phyloP scores from a whole-genome alignment of 2,113 vertebrate species.

The Cacatua alba region DNA sequence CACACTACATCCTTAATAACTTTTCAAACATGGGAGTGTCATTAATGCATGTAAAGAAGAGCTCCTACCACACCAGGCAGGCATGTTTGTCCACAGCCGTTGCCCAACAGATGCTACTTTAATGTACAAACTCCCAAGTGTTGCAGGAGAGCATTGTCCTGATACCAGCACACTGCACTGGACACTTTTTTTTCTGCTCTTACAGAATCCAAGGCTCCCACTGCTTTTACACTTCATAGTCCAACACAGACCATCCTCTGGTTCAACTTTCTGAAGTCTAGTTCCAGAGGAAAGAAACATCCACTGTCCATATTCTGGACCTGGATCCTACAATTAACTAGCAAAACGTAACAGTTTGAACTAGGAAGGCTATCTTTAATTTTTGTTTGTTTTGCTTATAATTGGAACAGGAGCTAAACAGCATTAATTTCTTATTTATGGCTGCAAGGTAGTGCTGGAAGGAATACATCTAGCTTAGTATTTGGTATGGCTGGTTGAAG shows the following conservation, averaged over 20 bases:
- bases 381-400: neutral
- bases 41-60: neutral
- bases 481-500: neutral
- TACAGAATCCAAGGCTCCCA: neutral
- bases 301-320: rapidly evolving
- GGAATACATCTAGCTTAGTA: neutral
- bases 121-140: neutral
- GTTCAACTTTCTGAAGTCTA: neutral
- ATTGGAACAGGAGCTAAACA: neutral
- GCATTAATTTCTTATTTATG: neutral
- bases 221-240: neutral
- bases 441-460: neutral
- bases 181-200: neutral
- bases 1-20: neutral
- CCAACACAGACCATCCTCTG: neutral
- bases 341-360: neutral
- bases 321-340: neutral
- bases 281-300: neutral
- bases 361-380: neutral
- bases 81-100: neutral
- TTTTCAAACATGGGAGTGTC: neutral
- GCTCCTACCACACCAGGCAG: neutral
- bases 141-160: neutral
- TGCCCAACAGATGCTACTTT: neutral
- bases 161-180: neutral